phyloP scores from a whole-genome alignment of 2,113 vertebrate species.

The Antechinus flavipes region DNA sequence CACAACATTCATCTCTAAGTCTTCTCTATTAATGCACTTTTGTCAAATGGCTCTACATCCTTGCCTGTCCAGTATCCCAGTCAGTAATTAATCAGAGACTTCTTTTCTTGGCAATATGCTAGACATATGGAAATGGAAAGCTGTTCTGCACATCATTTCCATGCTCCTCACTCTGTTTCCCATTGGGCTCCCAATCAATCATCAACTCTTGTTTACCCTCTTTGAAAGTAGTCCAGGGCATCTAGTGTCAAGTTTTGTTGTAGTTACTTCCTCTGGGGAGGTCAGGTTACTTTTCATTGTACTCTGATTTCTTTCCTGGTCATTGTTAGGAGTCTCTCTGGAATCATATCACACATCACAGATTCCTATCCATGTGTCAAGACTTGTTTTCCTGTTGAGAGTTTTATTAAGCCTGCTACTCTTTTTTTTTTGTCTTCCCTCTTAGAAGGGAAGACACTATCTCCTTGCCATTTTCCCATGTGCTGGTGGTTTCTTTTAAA shows the following conservation, averaged over 20 bases:
- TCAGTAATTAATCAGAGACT: background rate
- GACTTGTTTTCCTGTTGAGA: background rate
- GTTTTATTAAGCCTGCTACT: background rate
- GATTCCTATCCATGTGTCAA: background rate
- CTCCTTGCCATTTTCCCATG: background rate
- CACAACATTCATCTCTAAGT: background rate
- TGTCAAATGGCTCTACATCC: background rate
- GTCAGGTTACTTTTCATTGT: background rate
- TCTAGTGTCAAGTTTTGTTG: background rate
- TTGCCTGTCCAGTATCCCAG: background rate
- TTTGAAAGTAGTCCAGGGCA: background rate
- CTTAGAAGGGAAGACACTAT: background rate
- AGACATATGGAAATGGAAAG: background rate
- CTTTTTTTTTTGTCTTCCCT: background rate
- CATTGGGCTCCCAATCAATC: background rate
- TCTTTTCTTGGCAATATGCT: background rate
- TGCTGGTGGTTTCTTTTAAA: background rate
- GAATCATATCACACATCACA: background rate
- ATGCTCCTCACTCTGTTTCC: background rate
- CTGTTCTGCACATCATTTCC: background rate
- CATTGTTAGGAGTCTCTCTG: background rate
- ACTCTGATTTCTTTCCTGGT: background rate
- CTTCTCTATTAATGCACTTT: background rate
- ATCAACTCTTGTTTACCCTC: background rate
- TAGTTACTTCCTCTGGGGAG: background rate